Evolutionary conservation across 2,113 vertebrate genomes (phyloP), one percentile per base, ranked within the genome.

Genomic region (Heterochromis multidens): DNA sequence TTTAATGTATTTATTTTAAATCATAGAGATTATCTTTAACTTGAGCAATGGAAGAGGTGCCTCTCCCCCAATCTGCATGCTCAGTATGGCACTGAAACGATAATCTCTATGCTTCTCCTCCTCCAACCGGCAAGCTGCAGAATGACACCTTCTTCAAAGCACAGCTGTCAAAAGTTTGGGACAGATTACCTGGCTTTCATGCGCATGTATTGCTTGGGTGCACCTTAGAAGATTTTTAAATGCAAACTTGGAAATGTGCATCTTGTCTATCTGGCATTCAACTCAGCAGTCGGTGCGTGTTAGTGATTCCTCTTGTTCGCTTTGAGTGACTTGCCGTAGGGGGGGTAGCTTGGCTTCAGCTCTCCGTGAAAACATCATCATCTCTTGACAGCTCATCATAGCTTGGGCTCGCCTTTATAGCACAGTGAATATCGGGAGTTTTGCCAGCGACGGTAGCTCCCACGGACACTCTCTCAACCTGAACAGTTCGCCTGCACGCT

Each of bases 91-190:
- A 27, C 31, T 80, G 63, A 56, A 80, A 25, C n/a, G 37, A 60
- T 89, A 0, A 91, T 90, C 79, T 88, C 52, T n/a, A 14, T 81
- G 86, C 90, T 77, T 93, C 92, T 93, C 87, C 88, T 88, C 91
- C 93, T 92, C 93, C 94, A 91, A 65, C 88, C 80, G 94, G 92
- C 90, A 85, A 87, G 1, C 54, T 62, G 11, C 74, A 85, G 93
- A 90, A 93, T 79, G 79, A 89, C 93, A 91, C 85, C 70, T 88
- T 63, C 35, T 46, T 40, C 9, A 58, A 49, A 85, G 72, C 88
- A 59, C 23, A 40, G 54, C 87, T 84, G 82, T 72, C 85, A 86
- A 79, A 93, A 88, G 85, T 93, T 94, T 89, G 5, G 43, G 60
- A 23, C 16, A 59, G 29, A 76, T 90, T 40, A 10, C 16, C 54